Evolutionary conservation across 2,888 invertebrate species (phyloP).

Genomic region (Eupeodes luniger): DNA sequence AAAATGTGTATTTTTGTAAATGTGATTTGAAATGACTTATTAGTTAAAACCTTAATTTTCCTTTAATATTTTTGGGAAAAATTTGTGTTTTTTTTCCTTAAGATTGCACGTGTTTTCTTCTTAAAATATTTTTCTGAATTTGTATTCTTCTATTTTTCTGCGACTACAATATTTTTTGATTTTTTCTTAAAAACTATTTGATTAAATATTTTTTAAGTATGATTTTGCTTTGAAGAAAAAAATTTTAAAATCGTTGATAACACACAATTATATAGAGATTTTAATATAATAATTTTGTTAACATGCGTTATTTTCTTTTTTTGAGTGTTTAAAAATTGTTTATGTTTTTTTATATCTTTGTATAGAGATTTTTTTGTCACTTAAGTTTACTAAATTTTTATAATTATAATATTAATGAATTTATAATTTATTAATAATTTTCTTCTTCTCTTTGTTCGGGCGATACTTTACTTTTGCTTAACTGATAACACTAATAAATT

Average conservation of each 20-base stretch:
- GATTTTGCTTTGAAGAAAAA: conserved; percentile 32
- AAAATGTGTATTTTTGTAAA: conserved; percentile 66
- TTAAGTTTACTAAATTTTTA: conserved; percentile 24
- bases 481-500: conserved; percentile 66
- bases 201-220: conserved; percentile 43
- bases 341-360: conserved; percentile 23
- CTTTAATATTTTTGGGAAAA: conserved; percentile 19
- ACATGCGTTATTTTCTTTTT: conserved; percentile 31
- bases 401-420: conserved; percentile 42
- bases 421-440: conserved; percentile 38
- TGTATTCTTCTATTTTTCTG: conserved; percentile 18
- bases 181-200: conserved; percentile 56
- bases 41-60: conserved; percentile 21
- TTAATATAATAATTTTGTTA: conserved; percentile 41
- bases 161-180: conserved; percentile 53
- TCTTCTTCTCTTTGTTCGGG: conserved; percentile 59
- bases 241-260: conserved; percentile 67
- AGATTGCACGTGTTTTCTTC: conserved; percentile 46
- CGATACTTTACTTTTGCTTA: conserved; percentile 76
- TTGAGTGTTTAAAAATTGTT: conserved; percentile 41
- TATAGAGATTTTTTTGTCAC: conserved; percentile 44
- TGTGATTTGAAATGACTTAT: conserved; percentile 45
- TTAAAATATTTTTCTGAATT: conserved; percentile 31
- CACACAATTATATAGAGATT: conserved; percentile 71
- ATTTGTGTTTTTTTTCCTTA: conserved; percentile 21